Base-by-base conservation (phyloP, 2,888 invertebrate species). In the Lacanobia oleracea region DNA sequence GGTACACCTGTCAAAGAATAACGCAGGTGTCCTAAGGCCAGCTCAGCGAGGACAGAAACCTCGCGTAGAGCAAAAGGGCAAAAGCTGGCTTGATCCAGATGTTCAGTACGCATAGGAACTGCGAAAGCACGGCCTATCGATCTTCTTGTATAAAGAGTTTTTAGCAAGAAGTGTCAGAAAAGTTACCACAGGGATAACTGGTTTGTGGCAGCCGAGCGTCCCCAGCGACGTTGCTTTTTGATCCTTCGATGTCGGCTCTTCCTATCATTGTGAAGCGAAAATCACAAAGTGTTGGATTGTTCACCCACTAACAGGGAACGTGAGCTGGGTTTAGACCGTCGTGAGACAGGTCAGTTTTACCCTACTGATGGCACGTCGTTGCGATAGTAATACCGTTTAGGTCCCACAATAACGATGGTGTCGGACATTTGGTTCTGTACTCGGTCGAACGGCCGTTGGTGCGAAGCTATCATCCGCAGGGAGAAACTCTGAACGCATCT, bases 231-330 rank as follows among this genome's bases (percentile, higher is more conserved):
- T 97, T 94, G 96, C 96, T 96, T 97, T 97, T 97, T 97, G 97
- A 97, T 97, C 96, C 96, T 97, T 97, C 97, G 97, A 97, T 97
- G 96, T 97, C 97, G 97, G 97, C 97, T 97, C 97, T 97, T 97
- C 97, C 97, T 97, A 97, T 97, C 97, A 97, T 97, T 97, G 97
- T 94, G 97, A 97, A 97, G 97, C 97, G 96, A 96, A 97, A 97
- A 96, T 97, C 96, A 93, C 96, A 95, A 97, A 97, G 97, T 95
- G 97, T 97, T 95, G 97, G 97, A 97, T 97, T 97, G 97, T 97
- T 97, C 97, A 97, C 96, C 97, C 97, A 95, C 96, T 92, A 96
- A 97, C 91, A 96, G 96, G 96, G 96, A 97, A 97, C 96, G 96
- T 97, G 97, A 97, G 96, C 96, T 96, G 96, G 96, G 96, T 96